Evolutionary conservation across 2,888 invertebrate species (phyloP).

Genomic region (Oscheius sp.): DNA sequence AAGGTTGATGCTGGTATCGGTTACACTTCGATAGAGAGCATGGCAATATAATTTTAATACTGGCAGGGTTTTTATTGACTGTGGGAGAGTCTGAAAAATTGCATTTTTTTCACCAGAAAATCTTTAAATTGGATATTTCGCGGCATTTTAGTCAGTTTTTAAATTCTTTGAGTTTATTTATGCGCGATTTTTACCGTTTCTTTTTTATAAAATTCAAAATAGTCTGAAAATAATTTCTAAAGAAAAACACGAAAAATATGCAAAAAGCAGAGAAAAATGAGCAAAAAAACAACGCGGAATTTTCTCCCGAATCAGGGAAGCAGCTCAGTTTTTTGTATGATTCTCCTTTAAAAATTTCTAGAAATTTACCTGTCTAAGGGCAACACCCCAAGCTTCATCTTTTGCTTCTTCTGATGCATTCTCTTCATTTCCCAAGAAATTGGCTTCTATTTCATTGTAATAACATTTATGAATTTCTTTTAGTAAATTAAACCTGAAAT

Average conservation of each 20-base stretch:
- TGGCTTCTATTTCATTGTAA: background rate
- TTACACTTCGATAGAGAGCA: background rate
- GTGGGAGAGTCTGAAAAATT: background rate
- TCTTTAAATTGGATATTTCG: no score
- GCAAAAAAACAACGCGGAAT: no score
- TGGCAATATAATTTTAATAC: background rate
- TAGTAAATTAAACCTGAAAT: background rate
- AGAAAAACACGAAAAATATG: no score
- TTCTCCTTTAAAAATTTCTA: no score
- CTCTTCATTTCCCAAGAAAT: constrained; percentile 9
- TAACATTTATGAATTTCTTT: background rate
- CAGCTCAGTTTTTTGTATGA: no score
- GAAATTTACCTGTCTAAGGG: background rate
- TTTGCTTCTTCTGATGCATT: background rate
- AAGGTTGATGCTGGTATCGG: no score
- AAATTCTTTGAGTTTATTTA: no score
- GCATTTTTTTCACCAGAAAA: background rate
- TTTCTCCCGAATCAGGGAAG: no score
- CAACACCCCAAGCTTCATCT: constrained; percentile 5
- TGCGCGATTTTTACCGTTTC: no score
- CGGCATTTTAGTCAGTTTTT: no score
- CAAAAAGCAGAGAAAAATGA: no score
- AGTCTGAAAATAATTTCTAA: background rate
- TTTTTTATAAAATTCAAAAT: background rate
- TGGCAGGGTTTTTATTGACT: background rate